These are phyloP conservation scores for Caenorhabditis inopinata DNA, from an alignment of 1,140 invertebrate genomes.

Conservation along the genomic window DNA sequence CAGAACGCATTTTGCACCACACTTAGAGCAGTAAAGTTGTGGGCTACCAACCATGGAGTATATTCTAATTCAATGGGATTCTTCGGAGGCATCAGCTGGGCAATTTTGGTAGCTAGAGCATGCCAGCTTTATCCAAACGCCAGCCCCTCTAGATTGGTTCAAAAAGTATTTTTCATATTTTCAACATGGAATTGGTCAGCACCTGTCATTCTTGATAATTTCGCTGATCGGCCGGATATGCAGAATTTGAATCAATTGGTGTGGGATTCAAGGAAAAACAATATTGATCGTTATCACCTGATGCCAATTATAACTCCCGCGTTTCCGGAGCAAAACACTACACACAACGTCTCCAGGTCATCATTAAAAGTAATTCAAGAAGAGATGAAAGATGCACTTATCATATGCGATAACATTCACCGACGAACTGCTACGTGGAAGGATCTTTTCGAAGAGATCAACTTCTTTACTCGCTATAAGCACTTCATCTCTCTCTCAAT, in stretches of 20 bases:
- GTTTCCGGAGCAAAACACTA: slow-evolving; percentile 99
- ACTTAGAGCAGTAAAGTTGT: slow-evolving; percentile 82
- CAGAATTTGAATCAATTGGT: slow-evolving; percentile 67
- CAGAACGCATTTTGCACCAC: slow-evolving; percentile 89
- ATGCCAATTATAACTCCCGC: slow-evolving; percentile 99
- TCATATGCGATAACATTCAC: slow-evolving; percentile 82
- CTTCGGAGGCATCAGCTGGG: slow-evolving; percentile 97
- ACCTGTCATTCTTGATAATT: slow-evolving; percentile 89
- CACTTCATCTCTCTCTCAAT: slow-evolving; percentile 66
- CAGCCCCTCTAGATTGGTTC: slow-evolving; percentile 84
- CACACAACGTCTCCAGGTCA: slow-evolving; percentile 93
- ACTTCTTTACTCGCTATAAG: slow-evolving; percentile 91
- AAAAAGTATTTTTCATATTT: slow-evolving; percentile 97
- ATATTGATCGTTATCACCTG: slow-evolving; percentile 73
- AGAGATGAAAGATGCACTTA: slow-evolving; percentile 75
- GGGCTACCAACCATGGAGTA: slow-evolving; percentile 76
- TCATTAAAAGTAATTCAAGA: slow-evolving; percentile 89
- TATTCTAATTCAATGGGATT: slow-evolving; percentile 96
- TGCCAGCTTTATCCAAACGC: slow-evolving; percentile 99
- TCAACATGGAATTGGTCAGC: slow-evolving; percentile 97
- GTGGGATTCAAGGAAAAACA: slow-evolving; percentile 78
- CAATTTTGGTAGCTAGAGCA: slow-evolving; percentile 94
- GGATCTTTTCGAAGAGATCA: slow-evolving; percentile 87
- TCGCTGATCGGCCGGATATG: slow-evolving; percentile 69
- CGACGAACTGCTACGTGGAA: slow-evolving; percentile 82